Conservation (phyloP, 2,888 invertebrate genomes). For the Synergus japonicus region DNA sequence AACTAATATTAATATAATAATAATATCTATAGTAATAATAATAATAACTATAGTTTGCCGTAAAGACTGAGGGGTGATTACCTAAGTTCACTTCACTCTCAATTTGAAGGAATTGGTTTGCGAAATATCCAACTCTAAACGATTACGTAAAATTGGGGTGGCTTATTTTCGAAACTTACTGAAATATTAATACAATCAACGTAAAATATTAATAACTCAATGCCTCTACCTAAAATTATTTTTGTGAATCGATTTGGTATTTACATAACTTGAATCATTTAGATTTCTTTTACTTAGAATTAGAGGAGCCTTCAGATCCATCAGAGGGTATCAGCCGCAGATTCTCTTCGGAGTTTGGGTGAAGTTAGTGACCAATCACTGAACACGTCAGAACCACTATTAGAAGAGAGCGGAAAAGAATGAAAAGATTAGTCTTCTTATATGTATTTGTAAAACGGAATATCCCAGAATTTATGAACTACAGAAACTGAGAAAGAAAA, state of each 20-base stretch:
- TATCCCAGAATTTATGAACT: background rate
- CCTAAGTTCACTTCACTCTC: too few relatives aligned
- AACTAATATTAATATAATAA: too few relatives aligned
- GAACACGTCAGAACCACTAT: constrained; percentile 54
- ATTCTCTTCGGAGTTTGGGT: constrained; percentile 30
- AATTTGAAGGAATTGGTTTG: too few relatives aligned
- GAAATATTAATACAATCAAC: background rate
- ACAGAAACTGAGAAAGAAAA: background rate
- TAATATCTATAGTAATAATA: too few relatives aligned
- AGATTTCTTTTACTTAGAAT: background rate
- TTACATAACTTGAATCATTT: background rate
- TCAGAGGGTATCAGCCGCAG: constrained; percentile 52
- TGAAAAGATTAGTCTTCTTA: background rate
- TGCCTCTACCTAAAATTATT: background rate
- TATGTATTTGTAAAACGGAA: background rate
- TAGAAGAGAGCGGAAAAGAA: constrained; percentile 15
- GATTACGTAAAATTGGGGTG: background rate
- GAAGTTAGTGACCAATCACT: constrained; percentile 41
- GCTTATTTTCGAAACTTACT: background rate
- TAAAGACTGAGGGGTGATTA: too few relatives aligned
- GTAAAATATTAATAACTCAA: background rate
- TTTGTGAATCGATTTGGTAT: background rate
- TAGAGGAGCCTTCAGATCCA: constrained; percentile 44
- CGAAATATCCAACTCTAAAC: too few relatives aligned
- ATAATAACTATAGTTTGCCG: too few relatives aligned